Conservation (phyloP, 2,888 invertebrate species). For the Rhyacophila evoluta region DNA sequence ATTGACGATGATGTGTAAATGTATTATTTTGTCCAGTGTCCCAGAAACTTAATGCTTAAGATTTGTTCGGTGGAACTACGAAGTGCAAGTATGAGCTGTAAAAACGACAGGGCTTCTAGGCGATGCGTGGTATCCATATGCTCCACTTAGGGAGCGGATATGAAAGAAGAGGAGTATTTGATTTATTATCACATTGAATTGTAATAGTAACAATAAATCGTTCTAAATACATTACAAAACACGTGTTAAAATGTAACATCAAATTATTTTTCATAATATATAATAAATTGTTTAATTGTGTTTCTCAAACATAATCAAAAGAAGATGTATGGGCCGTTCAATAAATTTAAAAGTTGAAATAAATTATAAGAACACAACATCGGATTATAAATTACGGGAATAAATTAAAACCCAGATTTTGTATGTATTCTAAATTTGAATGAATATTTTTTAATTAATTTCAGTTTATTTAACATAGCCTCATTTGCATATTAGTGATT, state of each 20-base stretch:
- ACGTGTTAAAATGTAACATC: constrained; percentile 4
- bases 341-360: not conserved
- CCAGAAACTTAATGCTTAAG: too few relatives aligned
- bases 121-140: too few relatives aligned
- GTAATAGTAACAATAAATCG: not conserved
- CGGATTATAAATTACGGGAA: constrained; percentile 46
- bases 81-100: too few relatives aligned
- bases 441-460: constrained; percentile 54
- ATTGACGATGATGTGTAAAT: too few relatives aligned
- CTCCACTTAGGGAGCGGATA: too few relatives aligned
- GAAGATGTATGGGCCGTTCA: not conserved
- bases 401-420: constrained; percentile 52
- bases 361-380: not conserved
- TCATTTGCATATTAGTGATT: constrained; percentile 38
- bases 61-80: too few relatives aligned
- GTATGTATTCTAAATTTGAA: constrained; percentile 25
- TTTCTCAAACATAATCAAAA: constrained; percentile 12
- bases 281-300: not conserved
- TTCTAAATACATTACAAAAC: not conserved
- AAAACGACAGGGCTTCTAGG: too few relatives aligned
- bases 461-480: constrained; percentile 53
- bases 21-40: too few relatives aligned
- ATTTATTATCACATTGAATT: too few relatives aligned
- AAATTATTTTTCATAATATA: not conserved
- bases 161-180: too few relatives aligned